These are phyloP conservation scores for Pedionomus torquatus DNA, from an alignment of 2,113 vertebrate genomes.

Conservation along the genomic window DNA sequence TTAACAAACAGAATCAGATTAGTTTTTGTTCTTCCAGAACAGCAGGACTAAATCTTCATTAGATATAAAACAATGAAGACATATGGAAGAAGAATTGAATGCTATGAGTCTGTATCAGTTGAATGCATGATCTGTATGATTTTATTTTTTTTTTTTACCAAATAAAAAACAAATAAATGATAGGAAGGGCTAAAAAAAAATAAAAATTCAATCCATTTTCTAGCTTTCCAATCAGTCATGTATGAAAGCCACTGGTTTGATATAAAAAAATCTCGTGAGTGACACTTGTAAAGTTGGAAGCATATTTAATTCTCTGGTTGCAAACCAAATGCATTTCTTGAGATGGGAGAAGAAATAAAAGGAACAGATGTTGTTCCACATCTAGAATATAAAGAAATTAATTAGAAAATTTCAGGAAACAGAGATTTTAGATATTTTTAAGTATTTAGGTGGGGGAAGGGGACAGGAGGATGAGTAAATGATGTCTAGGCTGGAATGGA, in stretches of 20 bases:
- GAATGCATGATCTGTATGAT: fast-evolving
- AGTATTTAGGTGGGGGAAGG: fast-evolving
- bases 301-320: background rate
- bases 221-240: background rate
- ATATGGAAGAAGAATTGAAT: background rate
- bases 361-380: background rate
- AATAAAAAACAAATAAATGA: background rate
- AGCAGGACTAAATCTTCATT: background rate
- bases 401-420: background rate
- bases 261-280: background rate
- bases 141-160: background rate
- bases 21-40: constrained; percentile 12
- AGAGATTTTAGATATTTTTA: background rate
- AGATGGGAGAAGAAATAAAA: background rate
- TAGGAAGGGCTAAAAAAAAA: background rate
- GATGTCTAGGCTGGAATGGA: background rate
- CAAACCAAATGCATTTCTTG: background rate
- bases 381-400: background rate
- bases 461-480: background rate
- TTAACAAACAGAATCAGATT: constrained; percentile 5
- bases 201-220: background rate
- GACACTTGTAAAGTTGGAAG: background rate
- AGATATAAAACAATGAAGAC: background rate
- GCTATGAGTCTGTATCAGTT: background rate
- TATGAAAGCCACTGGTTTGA: background rate